These are phyloP conservation scores for Cathartes aura DNA, from an alignment of 2,113 vertebrate species.

Conservation along the genomic window DNA sequence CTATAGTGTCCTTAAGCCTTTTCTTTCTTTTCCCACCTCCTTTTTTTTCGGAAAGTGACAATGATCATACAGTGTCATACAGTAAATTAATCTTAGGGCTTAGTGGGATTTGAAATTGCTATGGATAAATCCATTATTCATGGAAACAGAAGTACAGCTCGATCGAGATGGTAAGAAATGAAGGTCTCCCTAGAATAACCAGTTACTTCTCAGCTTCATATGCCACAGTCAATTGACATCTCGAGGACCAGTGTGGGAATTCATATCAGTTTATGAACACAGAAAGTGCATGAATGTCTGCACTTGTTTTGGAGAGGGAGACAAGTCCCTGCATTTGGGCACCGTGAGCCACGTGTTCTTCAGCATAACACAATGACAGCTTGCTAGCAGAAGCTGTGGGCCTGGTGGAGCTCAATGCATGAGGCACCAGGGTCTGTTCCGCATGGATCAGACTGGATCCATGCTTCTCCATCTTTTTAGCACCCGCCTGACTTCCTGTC, in stretches of 20 bases:
- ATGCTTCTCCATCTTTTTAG: background rate
- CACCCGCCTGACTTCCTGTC: background rate
- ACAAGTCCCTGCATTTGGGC: background rate
- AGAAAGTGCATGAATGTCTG: background rate
- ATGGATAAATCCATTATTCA: background rate
- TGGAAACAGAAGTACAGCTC: background rate
- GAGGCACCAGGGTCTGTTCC: background rate
- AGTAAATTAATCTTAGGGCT: background rate
- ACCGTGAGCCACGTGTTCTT: background rate
- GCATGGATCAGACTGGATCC: background rate
- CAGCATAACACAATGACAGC: fast-evolving
- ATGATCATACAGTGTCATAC: background rate
- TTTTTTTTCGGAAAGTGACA: background rate
- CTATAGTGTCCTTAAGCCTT: background rate
- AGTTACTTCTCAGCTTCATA: background rate
- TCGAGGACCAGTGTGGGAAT: background rate
- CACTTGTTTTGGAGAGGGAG: background rate
- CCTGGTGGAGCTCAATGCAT: background rate
- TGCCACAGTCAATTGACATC: background rate
- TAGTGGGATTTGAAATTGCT: background rate
- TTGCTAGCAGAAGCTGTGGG: background rate
- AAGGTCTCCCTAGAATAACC: background rate
- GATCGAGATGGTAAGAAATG: background rate
- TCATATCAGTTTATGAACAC: background rate
- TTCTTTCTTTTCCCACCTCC: fast-evolving